Percentiles rank a stretch among this genome's conserved stretches.
phyloP scores from a whole-genome alignment of 2,113 vertebrate species.

The Protobothrops mucrosquamatus region DNA sequence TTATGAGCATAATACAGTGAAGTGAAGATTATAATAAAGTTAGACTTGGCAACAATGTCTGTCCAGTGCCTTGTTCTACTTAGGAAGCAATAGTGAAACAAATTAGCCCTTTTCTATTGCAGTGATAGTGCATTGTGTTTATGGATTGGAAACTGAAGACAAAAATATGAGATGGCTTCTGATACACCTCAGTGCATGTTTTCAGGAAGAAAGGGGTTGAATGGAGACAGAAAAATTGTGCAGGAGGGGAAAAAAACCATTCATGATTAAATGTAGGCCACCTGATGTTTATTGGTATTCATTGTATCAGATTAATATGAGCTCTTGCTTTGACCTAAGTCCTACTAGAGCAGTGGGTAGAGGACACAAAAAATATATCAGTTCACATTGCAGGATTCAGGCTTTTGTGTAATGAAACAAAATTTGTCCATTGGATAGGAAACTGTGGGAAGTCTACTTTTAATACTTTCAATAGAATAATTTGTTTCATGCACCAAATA shows the following conservation, averaged over 20 bases:
- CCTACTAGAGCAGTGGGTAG: not conserved
- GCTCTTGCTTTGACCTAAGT: not conserved
- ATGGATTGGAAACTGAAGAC: slow-evolving; percentile 35
- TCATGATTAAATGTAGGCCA: not conserved
- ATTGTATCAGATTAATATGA: slow-evolving; percentile 10
- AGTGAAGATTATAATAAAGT: slow-evolving; percentile 4
- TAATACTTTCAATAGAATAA: not conserved
- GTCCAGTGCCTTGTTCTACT: slow-evolving; percentile 4
- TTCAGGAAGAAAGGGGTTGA: slow-evolving; percentile 1
- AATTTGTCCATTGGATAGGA: not conserved
- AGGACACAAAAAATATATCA: not conserved
- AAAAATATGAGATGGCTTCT: slow-evolving; percentile 31
- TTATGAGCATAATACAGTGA: not conserved
- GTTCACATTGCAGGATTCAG: rapidly evolving
- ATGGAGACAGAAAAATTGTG: slow-evolving; percentile 33
- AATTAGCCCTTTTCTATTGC: slow-evolving; percentile 2
- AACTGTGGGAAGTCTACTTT: not conserved
- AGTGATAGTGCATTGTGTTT: not conserved
- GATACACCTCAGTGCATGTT: slow-evolving; percentile 24
- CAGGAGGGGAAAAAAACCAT: not conserved
- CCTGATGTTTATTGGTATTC: not conserved
- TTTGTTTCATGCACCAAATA: not conserved
- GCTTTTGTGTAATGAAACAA: not conserved
- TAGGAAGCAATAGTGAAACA: slow-evolving; percentile 22
- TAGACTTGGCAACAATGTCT: not conserved